Evolutionary conservation across 2,797 vertebrate species (phyloP).

Genomic region (Channa striata): DNA sequence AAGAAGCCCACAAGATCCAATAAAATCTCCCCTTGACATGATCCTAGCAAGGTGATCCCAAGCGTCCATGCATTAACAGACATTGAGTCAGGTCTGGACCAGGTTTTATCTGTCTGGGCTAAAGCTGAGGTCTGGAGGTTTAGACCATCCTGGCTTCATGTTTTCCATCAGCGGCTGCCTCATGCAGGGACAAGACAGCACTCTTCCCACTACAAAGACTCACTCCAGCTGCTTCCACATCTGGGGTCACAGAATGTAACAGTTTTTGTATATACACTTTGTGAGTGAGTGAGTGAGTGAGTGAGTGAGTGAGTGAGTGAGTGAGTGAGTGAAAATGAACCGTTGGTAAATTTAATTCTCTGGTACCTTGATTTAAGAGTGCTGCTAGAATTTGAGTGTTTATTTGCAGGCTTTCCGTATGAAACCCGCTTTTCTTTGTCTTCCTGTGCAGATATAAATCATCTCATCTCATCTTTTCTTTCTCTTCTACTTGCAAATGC

Average conservation of each 20-base stretch:
- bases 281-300: slow-evolving; percentile 31
- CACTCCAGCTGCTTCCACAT: slow-evolving; percentile 68
- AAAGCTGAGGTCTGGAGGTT: slow-evolving; percentile 60
- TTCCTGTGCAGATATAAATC: slow-evolving; percentile 61
- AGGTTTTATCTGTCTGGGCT: slow-evolving; percentile 51
- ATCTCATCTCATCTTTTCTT: slow-evolving; percentile 46
- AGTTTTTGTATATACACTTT: slow-evolving; percentile 20
- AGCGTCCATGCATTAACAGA: slow-evolving; percentile 50
- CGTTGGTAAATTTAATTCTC: slow-evolving; percentile 30
- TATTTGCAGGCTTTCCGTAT: slow-evolving; percentile 43
- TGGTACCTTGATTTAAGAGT: slow-evolving; percentile 46
- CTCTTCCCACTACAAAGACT: slow-evolving; percentile 74
- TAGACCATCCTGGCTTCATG: slow-evolving; percentile 66
- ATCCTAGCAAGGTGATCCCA: slow-evolving; percentile 28
- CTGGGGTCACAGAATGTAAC: slow-evolving; percentile 57
- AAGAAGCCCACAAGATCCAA: neutral
- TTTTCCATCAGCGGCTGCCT: slow-evolving; percentile 77
- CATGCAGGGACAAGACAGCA: slow-evolving; percentile 76
- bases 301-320: slow-evolving; percentile 33
- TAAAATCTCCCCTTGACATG: slow-evolving; percentile 8
- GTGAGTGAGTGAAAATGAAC: slow-evolving; percentile 6
- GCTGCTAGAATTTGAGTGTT: slow-evolving; percentile 35
- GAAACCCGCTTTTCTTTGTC: slow-evolving; percentile 56
- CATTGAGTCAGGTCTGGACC: slow-evolving; percentile 42
- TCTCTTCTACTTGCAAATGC: slow-evolving; percentile 43